Percentiles rank a stretch among this genome's conserved stretches.
Evolutionary conservation across 2,888 invertebrate species (phyloP).

Genomic region (Anodontia alba): DNA sequence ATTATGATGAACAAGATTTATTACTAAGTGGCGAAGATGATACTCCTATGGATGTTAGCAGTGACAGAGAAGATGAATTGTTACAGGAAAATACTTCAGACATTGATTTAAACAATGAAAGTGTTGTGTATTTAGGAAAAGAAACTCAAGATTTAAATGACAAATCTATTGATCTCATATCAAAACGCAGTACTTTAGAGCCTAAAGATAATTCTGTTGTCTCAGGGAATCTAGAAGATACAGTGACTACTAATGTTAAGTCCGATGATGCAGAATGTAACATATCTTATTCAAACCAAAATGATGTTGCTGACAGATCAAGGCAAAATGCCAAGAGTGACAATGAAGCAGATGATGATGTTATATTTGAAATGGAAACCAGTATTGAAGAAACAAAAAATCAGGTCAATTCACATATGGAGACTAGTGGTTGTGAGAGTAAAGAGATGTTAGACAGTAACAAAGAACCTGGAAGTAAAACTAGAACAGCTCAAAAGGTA

Average conservation of each 20-base stretch:
- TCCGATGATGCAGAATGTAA: neutral
- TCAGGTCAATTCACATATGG: too few relatives aligned
- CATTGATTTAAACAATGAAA: neutral
- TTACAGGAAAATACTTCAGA: neutral
- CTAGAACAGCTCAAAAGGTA: neutral
- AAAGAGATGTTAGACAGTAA: too few relatives aligned
- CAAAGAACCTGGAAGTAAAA: neutral
- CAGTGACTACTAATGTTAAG: neutral
- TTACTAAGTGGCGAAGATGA: conserved; percentile 5
- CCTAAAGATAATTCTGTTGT: neutral
- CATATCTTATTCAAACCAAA: neutral
- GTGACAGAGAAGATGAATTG: conserved; percentile 50
- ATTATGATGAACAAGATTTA: neutral
- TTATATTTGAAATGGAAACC: neutral
- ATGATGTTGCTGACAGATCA: neutral
- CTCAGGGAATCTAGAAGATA: conserved; percentile 1
- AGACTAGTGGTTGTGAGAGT: too few relatives aligned
- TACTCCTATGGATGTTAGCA: conserved; percentile 43
- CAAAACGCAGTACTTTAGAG: neutral
- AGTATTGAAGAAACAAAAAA: too few relatives aligned
- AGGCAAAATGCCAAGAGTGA: neutral
- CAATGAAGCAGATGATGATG: neutral
- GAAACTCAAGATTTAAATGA: neutral
- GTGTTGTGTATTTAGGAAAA: neutral
- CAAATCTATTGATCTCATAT: neutral